Evolutionary conservation across 2,113 vertebrate genomes (phyloP).

Genomic region (Oxygymnocypris stewartii): DNA sequence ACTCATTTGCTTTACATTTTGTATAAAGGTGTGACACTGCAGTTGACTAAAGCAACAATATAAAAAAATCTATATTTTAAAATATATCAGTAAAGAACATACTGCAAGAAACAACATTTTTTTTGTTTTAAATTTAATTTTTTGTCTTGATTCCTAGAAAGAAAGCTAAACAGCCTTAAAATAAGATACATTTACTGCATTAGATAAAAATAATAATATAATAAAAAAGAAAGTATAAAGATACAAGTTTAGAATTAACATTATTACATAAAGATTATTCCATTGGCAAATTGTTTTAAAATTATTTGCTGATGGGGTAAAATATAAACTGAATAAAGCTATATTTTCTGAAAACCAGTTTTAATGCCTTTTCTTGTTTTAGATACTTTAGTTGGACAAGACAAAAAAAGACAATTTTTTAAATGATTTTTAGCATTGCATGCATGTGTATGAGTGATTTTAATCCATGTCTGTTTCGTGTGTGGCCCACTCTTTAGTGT

Average conservation of each 20-base stretch:
- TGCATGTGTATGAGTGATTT: constrained; percentile 42
- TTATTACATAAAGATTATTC: too few species aligned
- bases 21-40: background rate
- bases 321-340: background rate
- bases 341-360: background rate
- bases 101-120: background rate
- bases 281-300: too few species aligned
- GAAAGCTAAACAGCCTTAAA: background rate
- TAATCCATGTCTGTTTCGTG: constrained; percentile 52
- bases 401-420: too few species aligned
- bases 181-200: background rate
- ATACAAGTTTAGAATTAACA: too few species aligned
- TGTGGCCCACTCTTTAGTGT: constrained; percentile 61
- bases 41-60: background rate
- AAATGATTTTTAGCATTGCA: background rate
- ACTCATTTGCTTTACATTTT: background rate
- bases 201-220: background rate
- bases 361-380: background rate
- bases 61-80: background rate
- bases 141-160: background rate
- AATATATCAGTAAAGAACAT: background rate
- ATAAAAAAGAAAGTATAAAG: too few species aligned
- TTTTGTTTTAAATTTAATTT: too few species aligned
- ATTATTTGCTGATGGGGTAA: background rate
- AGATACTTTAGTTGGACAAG: background rate